phyloP scores from a whole-genome alignment of 2,113 vertebrate species.

The Trochalopteron elliotii region DNA sequence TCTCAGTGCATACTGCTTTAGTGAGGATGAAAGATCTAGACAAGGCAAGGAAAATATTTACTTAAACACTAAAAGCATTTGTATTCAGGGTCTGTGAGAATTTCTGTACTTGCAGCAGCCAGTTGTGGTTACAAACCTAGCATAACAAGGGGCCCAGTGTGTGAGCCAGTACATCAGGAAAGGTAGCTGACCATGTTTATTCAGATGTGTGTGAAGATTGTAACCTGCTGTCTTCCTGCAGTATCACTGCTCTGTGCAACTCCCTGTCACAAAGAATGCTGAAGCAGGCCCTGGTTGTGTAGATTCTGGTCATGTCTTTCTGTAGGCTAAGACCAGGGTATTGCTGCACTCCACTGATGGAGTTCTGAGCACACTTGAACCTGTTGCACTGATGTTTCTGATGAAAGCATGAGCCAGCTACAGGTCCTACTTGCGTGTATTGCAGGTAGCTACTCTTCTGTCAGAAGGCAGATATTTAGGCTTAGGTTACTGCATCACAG shows the following conservation, averaged over 20 bases:
- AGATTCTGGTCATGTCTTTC: neutral
- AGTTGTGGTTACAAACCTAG: neutral
- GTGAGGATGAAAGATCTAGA: neutral
- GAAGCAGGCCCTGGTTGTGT: neutral
- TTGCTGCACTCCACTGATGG: neutral
- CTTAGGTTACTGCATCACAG: neutral
- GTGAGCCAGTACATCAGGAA: neutral
- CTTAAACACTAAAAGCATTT: neutral
- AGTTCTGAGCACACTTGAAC: neutral
- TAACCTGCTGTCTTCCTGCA: neutral
- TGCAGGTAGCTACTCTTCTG: neutral
- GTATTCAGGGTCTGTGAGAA: neutral
- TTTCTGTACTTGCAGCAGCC: neutral
- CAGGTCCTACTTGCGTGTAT: rapidly evolving
- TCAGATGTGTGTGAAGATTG: neutral
- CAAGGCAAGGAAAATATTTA: neutral
- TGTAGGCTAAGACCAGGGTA: neutral
- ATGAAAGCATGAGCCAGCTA: rapidly evolving
- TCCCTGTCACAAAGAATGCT: neutral
- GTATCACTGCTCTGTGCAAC: neutral
- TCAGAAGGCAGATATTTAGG: neutral
- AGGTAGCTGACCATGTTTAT: neutral
- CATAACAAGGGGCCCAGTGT: neutral
- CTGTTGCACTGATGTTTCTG: neutral
- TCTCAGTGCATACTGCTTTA: neutral